A percentile compares a stretch with the other conserved stretches of the same genome.
Evolutionary conservation across 2,113 vertebrate species (phyloP).

Genomic region (Natator depressus): DNA sequence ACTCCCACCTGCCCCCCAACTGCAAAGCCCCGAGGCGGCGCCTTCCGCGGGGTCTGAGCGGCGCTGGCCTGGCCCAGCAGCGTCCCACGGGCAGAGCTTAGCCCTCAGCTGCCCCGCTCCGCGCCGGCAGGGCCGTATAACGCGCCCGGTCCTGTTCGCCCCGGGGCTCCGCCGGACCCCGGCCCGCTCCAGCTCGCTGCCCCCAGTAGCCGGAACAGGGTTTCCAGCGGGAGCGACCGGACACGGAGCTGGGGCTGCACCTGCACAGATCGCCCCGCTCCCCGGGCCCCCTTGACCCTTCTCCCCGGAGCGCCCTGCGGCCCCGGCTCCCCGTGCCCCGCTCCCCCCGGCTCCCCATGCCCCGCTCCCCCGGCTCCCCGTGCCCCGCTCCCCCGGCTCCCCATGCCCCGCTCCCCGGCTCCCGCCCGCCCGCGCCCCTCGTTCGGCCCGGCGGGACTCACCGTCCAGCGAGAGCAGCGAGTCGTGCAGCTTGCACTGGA

Average conservation of each 20-base stretch:
- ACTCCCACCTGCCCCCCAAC: too few relatives aligned
- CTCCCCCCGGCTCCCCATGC: not conserved
- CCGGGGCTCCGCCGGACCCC: too few relatives aligned
- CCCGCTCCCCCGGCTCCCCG: rapidly evolving
- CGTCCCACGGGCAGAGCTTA: not conserved
- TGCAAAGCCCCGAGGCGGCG: too few relatives aligned
- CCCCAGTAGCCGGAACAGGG: too few relatives aligned
- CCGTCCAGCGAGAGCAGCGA: constrained; percentile 95
- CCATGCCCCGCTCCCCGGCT: not conserved
- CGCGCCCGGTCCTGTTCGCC: too few relatives aligned
- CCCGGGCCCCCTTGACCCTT: not conserved
- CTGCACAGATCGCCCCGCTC: constrained; percentile 81
- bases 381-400: too few relatives aligned
- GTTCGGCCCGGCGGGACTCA: constrained; percentile 73
- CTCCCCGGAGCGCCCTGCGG: not conserved
- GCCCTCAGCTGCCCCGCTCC: not conserved
- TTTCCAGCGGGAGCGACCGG: constrained; percentile 89
- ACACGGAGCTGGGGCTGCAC: constrained; percentile 94
- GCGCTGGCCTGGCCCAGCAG: constrained; percentile 64
- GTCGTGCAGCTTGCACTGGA: constrained; percentile 97
- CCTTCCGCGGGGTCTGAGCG: too few relatives aligned
- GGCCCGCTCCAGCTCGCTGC: constrained; percentile 63
- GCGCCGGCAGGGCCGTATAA: too few relatives aligned
- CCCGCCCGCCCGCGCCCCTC: not conserved
- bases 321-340: too few relatives aligned